phyloP scores from a whole-genome alignment of 2,113 vertebrate species.

The Anguilla rostrata region DNA sequence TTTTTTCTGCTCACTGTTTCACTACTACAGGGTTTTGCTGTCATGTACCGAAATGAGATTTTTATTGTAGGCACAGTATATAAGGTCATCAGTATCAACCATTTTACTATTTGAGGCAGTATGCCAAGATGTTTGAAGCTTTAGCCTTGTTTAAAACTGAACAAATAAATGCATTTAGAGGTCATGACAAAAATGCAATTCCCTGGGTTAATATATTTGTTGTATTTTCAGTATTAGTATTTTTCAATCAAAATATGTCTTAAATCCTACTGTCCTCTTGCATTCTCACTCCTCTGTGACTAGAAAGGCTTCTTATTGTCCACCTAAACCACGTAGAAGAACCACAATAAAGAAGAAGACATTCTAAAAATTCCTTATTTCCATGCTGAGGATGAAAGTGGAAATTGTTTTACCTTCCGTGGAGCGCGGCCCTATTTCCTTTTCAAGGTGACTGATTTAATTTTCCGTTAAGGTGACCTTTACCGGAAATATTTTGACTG shows the following conservation, averaged over 20 bases:
- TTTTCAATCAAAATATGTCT: background rate
- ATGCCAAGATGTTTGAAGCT: background rate
- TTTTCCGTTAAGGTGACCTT: slow-evolving; percentile 78
- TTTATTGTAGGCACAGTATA: slow-evolving; percentile 26
- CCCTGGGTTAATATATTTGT: too few relatives aligned
- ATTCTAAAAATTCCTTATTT: background rate
- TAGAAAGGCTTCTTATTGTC: background rate
- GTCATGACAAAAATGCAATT: too few relatives aligned
- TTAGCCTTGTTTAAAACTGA: background rate
- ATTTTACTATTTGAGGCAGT: background rate
- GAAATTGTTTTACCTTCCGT: slow-evolving; percentile 3
- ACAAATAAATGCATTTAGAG: too few relatives aligned
- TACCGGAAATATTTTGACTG: slow-evolving; percentile 73
- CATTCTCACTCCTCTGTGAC: background rate
- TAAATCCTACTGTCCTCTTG: background rate
- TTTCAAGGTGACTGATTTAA: slow-evolving; percentile 74
- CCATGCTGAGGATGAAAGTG: background rate
- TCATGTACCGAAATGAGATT: slow-evolving; percentile 20
- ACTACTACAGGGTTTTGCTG: slow-evolving; percentile 3
- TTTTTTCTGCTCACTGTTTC: slow-evolving; percentile 11
- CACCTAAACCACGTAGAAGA: background rate
- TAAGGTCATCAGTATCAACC: background rate
- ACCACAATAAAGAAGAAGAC: background rate
- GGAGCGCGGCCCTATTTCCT: slow-evolving; percentile 43
- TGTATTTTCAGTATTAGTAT: background rate